Evolutionary conservation across 2,888 invertebrate genomes (phyloP), one percentile per base, ranked within the genome.

Genomic region (Adineta ricciae): DNA sequence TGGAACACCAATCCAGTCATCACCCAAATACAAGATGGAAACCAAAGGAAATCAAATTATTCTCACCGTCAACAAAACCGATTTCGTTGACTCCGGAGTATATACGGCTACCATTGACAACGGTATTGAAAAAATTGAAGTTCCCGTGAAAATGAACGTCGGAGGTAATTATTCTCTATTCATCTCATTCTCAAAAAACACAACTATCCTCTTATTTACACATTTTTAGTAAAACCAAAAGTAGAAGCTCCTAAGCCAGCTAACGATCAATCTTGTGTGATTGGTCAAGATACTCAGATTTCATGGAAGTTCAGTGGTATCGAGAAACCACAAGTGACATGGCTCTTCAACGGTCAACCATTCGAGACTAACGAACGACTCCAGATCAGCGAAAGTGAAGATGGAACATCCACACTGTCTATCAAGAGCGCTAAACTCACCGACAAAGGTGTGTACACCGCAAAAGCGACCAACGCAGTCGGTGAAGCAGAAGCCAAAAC

Each of bases 391-490:
- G 38, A 36, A 2, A 38, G 24, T 38, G 73, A 73, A 73, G 38
- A 73, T 38, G 73, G 38, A 38, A 41, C 27, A 52, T n/a, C 83
- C 24, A 54, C 84, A 8, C 11, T 46, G 11, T 46, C 46, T 11
- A 46, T 46, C 46, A 46, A 46, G 46, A 46, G 27, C 3, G 56
- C 27, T 11, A 27, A 56, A 56, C 56, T 56, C 27, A 27, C 56
- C 11, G 86, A 86, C 41, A 82, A 56, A 54, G 84, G 85, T 50
- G 27, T 41, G 27, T 86, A 86, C n/a, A 46, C 84, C 27, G 85
- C 84, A 16, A 84, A 84, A 83, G 85, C 78, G 14, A 78, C 85
- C n/a, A 78, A 78, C n/a, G 2, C 78, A 5, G 21, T 84, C 32
- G 85, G 85, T 50, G 32, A 52, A 64, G 73, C 84, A 8, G 84